These are phyloP conservation scores for Trematocara nigrifrons DNA, from an alignment of 2,113 vertebrate genomes.

Conservation along the genomic window DNA sequence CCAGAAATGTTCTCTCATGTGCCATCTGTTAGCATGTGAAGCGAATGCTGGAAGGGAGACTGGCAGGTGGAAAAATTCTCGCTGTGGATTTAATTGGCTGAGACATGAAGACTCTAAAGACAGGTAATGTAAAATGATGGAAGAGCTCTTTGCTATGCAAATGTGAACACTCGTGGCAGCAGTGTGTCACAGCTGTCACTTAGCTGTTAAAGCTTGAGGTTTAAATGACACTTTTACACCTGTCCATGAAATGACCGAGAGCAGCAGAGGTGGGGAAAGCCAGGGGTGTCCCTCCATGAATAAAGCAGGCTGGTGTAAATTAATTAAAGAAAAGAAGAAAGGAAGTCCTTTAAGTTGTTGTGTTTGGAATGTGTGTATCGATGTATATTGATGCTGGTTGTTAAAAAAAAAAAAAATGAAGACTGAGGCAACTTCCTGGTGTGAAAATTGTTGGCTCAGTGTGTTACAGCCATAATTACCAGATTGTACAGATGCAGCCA, in stretches of 20 bases:
- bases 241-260: constrained; percentile 25
- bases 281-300: neutral
- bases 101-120: constrained; percentile 16
- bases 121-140: constrained; percentile 39
- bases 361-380: neutral
- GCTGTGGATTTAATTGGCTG: constrained; percentile 43
- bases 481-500: neutral
- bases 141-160: constrained; percentile 30
- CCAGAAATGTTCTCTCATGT: neutral
- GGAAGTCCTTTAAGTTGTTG: neutral
- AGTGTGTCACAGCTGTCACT: constrained; percentile 10
- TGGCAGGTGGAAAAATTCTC: constrained; percentile 35
- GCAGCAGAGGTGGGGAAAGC: neutral
- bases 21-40: constrained; percentile 29
- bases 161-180: constrained; percentile 2
- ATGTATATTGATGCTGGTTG: neutral
- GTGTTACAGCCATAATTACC: neutral
- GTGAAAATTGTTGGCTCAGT: neutral
- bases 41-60: neutral
- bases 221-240: constrained; percentile 9
- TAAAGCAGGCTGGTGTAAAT: neutral
- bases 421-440: neutral
- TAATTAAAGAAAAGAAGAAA: neutral
- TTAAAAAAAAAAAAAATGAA: neutral
- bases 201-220: neutral